These are phyloP conservation scores for Brachionus paranguensis DNA, from an alignment of 1,140 invertebrate species.

Conservation along the genomic window DNA sequence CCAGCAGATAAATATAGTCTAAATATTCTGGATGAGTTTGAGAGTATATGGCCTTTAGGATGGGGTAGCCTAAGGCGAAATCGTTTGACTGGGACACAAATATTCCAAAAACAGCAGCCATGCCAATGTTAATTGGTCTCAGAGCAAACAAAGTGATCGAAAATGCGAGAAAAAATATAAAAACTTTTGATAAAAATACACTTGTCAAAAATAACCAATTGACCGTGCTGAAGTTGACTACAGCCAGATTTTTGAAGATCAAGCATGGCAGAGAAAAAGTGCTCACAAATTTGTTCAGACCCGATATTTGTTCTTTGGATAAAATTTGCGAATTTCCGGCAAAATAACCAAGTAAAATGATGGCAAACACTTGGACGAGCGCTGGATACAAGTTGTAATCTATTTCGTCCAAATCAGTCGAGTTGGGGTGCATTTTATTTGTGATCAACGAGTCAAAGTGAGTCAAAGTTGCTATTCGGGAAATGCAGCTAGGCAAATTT, in stretches of 20 bases:
- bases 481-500: no score
- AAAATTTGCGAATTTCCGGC: conserved; percentile 79
- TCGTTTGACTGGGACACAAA: conserved; percentile 96
- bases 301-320: conserved; percentile 75
- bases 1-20: conserved; percentile 81
- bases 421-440: background rate
- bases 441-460: no score
- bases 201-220: conserved; percentile 83
- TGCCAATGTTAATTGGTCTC: conserved; percentile 70
- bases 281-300: conserved; percentile 83
- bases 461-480: no score
- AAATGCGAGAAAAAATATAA: conserved; percentile 76
- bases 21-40: conserved; percentile 78
- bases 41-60: conserved; percentile 62
- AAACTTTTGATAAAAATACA: conserved; percentile 75
- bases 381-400: conserved; percentile 79
- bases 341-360: conserved; percentile 82
- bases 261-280: conserved; percentile 83
- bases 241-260: conserved; percentile 81
- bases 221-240: conserved; percentile 69
- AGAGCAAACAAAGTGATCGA: conserved; percentile 71
- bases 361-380: conserved; percentile 79
- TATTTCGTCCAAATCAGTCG: conserved; percentile 41
- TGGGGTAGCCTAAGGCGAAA: conserved; percentile 91
- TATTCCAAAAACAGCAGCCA: conserved; percentile 83